These are phyloP conservation scores for Colletes gigas DNA, from an alignment of 1,140 invertebrate species.

Conservation along the genomic window DNA sequence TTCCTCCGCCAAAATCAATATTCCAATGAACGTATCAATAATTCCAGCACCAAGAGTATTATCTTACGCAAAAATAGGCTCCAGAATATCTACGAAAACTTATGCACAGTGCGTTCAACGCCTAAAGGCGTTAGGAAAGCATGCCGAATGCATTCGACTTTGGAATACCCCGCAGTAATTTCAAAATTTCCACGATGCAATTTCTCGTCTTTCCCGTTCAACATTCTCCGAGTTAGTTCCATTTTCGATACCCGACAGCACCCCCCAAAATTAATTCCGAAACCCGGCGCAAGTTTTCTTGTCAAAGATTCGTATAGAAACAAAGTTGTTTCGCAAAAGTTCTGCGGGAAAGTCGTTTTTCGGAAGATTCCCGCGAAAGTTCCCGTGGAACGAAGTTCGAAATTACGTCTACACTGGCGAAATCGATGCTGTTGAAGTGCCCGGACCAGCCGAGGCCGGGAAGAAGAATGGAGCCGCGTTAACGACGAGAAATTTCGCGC, in stretches of 20 bases:
- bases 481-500: constrained; percentile 45
- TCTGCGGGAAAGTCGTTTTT: not conserved
- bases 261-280: not conserved
- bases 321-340: not conserved
- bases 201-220: no score
- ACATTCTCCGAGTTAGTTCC: no score
- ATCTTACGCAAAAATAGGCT: no score
- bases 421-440: not conserved
- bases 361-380: not conserved
- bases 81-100: no score
- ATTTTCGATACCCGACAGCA: no score
- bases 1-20: not conserved
- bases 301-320: not conserved
- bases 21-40: not conserved
- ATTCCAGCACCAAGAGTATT: no score
- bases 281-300: not conserved
- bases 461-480: constrained; percentile 25
- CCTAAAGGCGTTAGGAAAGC: no score
- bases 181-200: no score
- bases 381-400: constrained; percentile 1
- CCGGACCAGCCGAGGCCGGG: not conserved
- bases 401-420: not conserved
- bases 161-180: no score
- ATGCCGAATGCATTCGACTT: no score
- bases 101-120: no score